Percentiles rank a stretch among this genome's conserved stretches.
phyloP scores from a whole-genome alignment of 2,113 vertebrate genomes.

The Muntiacus reevesi region DNA sequence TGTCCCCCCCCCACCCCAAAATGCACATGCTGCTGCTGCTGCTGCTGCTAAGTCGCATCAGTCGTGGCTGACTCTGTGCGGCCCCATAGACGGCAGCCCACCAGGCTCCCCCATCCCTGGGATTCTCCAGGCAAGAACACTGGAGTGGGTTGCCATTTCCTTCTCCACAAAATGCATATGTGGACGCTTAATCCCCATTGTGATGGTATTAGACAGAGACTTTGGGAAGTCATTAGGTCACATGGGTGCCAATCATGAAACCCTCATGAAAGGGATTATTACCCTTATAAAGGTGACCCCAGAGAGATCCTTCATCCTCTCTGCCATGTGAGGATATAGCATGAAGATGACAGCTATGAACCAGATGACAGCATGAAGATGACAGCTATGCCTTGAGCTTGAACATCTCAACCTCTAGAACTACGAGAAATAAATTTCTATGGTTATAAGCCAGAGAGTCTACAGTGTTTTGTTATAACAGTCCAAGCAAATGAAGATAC shows the following conservation, averaged over 20 bases:
- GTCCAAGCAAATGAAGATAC: not conserved
- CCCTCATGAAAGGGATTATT: not conserved
- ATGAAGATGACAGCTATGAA: not conserved
- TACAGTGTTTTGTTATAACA: not conserved
- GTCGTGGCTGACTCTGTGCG: accelerated
- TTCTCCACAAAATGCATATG: not conserved
- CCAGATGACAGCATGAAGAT: not conserved
- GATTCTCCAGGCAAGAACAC: not conserved
- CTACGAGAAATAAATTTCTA: not conserved
- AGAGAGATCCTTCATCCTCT: not conserved
- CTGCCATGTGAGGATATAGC: not conserved
- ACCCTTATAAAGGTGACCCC: not conserved
- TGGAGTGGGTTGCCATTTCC: not conserved
- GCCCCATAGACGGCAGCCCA: not conserved
- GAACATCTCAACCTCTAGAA: not conserved
- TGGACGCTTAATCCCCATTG: not conserved
- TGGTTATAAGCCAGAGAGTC: not conserved
- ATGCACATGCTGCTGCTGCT: not conserved
- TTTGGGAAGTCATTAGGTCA: not conserved
- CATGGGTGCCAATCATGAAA: not conserved
- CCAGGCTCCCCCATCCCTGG: not conserved
- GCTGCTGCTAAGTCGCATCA: not conserved
- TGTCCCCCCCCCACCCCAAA: not conserved
- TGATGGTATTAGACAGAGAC: not conserved
- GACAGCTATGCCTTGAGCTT: not conserved